Conservation (phyloP, 2,888 invertebrate genomes). For the Drosophila ochracea region DNA sequence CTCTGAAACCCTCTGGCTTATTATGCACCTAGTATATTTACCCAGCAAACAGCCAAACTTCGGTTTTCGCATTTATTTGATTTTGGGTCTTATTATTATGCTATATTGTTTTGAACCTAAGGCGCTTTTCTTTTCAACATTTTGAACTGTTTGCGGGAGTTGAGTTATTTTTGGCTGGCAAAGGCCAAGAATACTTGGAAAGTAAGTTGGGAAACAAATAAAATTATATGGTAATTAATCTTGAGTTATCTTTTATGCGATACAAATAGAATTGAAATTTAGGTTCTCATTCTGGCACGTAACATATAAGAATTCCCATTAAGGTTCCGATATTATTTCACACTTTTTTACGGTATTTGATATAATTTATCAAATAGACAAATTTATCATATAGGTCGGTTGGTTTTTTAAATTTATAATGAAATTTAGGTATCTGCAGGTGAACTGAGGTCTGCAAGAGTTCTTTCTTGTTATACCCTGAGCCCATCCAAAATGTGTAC, state of each 20-base stretch:
- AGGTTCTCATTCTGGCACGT: neutral
- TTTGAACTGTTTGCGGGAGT: neutral
- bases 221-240: neutral
- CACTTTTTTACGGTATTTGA: too few relatives aligned
- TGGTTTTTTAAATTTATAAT: too few relatives aligned
- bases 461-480: too few relatives aligned
- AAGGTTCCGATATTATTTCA: neutral
- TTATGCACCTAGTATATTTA: slow-evolving; percentile 11
- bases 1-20: slow-evolving; percentile 14
- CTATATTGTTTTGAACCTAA: neutral
- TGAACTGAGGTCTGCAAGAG: too few relatives aligned
- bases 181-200: neutral
- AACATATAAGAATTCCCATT: neutral
- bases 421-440: too few relatives aligned
- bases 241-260: neutral
- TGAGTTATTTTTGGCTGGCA: neutral
- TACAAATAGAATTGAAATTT: neutral
- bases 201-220: neutral
- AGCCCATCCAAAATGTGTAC: too few relatives aligned
- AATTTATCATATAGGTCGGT: too few relatives aligned
- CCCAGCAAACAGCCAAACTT: slow-evolving; percentile 4
- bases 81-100: slow-evolving; percentile 35
- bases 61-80: slow-evolving; percentile 24
- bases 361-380: too few relatives aligned
- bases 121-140: slow-evolving; percentile 1